Base-by-base conservation (phyloP, 2,888 invertebrate species). In the Rhingia rostrata region DNA sequence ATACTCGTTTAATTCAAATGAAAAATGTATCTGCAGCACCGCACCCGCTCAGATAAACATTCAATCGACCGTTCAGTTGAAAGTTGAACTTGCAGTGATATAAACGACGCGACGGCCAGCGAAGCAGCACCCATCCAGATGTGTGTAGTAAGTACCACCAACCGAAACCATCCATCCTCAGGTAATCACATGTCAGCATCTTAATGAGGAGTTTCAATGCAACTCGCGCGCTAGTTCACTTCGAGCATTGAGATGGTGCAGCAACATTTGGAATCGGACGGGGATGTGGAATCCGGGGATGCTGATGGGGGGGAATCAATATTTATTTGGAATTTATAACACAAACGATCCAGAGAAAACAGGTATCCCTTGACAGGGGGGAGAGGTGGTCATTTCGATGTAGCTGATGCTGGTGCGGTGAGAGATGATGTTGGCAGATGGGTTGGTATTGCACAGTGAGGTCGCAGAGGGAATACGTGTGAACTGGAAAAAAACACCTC, bases 181-280 rank as follows among this genome's bases (percentile, higher is more conserved):
- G 43, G 72, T 60, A 72, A 72, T 72, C 72, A 72, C 72, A 63
- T 72, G 72, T 72, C 72, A 72, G 53, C 41, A 72, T 72, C 72
- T 61, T 61, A 72, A 72, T 72, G 72, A 72, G 61, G 45, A 53
- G 72, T 53, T 51, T 45, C 43, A 10, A 53, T 53, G 72, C 67
- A 45, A 32, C n/a, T 22, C n/a, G 56, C 37, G n/a, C 12, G 39
- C 10, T 6, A 9, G 32, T 33, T 51, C 72, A 53, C 53, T 35
- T 72, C 12, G 45, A 72, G 35, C 53, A 63, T 53, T 53, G n/a
- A 51, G 43, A 35, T 30, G 61, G 35, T 72, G 72, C 33, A 35
- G 61, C 1, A 2, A 22, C 22, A 22, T 22, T n/a, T 22, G 22
- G 2, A 22, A 2, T 22, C 1, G 22, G 22, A 70, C 60, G 64